Base-by-base conservation (phyloP, 2,797 vertebrate species). In the Tinamus major region DNA sequence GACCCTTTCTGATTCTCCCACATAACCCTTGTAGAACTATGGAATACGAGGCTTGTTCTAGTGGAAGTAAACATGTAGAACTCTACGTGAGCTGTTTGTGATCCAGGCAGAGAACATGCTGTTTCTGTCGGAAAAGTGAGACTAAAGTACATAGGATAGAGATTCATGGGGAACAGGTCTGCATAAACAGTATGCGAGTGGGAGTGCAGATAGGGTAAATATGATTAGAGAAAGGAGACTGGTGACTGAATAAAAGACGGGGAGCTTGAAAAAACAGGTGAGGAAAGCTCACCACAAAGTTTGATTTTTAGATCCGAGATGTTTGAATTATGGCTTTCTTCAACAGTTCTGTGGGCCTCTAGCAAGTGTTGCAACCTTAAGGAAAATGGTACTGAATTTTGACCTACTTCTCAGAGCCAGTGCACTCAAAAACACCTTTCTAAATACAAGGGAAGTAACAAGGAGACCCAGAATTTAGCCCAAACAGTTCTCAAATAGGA, bases 1-100 rank as follows among this genome's bases (percentile, higher is more conserved):
- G 93, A 95, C 94, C 91, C 93, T 71, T 89, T 89, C 61, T 42
- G 70, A 70, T 89, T 95, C 93, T 87, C 77, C 59, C 67, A 79
- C 77, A 48, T 72, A 89, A 87, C 79, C 80, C 89, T 44, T 39
- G 59, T 76, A 48, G 87, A n/a, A 65, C 51, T 86, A 49, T 37
- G 79, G 37, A 93, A 91, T 89, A 75, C 10, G 75, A 17, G 56
- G 48, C 31, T 80, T 74, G 10, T 68, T 92, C 85, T 87, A 69
- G 79, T 21, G 69, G 72, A 81, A 78, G 26, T 46, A 76, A 75
- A 48, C 69, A 55, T 1, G 3, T 62, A 70, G 62, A 94, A 75
- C 26, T 76, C 82, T 56, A 4, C 6, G 37, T 10, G 69, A 94
- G 84, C 44, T 78, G 62, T 5, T 85, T 70, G 35, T 75, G 63